A percentile compares a stretch with the other conserved stretches of the same genome.
Conservation (phyloP, 1,140 invertebrate genomes). For the Euglossa dilemma region DNA sequence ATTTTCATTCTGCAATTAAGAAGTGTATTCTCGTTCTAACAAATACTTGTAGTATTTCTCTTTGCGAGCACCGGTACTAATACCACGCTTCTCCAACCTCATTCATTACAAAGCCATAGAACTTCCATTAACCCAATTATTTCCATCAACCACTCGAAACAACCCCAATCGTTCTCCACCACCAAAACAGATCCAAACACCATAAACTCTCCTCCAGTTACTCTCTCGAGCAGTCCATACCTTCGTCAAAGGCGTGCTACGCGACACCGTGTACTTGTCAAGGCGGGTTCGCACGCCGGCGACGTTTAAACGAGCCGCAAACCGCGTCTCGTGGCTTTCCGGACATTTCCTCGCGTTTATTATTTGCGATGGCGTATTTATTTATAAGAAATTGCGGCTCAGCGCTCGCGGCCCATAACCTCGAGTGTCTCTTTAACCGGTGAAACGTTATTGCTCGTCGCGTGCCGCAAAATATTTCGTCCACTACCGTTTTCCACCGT, state of each 20-base stretch:
- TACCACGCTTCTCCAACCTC: too few relatives aligned
- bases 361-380: constrained; percentile 46
- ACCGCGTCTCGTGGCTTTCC: constrained; percentile 4
- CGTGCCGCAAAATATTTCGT: constrained; percentile 18
- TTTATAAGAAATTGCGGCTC: constrained; percentile 27
- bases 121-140: not conserved
- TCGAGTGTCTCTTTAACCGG: not conserved
- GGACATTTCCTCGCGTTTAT: constrained; percentile 32
- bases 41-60: too few relatives aligned
- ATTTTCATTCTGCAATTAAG: too few relatives aligned
- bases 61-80: too few relatives aligned
- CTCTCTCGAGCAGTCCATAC: too few relatives aligned
- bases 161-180: not conserved
- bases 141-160: not conserved
- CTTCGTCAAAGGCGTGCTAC: not conserved
- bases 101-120: not conserved
- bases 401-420: constrained; percentile 8
- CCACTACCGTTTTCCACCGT: not conserved
- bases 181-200: not conserved
- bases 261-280: not conserved
- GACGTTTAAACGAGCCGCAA: constrained; percentile 15
- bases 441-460: constrained; percentile 24
- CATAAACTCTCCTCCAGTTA: too few relatives aligned
- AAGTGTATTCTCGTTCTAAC: too few relatives aligned
- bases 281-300: not conserved